Percentiles rank a stretch among this genome's conserved stretches.
These are phyloP conservation scores for Serilophus lunatus DNA, from an alignment of 2,113 vertebrate species.

Conservation along the genomic window DNA sequence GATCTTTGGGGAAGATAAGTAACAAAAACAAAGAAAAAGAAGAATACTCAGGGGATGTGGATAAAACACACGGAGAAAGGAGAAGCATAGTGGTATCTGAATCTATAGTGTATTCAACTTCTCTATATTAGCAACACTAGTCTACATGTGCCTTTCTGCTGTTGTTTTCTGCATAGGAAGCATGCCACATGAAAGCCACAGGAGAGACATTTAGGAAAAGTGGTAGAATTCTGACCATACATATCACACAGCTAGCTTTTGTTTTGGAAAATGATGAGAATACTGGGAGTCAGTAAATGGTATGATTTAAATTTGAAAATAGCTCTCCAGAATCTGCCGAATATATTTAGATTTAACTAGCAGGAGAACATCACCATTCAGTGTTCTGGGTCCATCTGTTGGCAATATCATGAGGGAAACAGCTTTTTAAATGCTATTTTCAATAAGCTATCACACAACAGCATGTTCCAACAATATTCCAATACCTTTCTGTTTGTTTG, in stretches of 20 bases:
- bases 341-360: constrained; percentile 67
- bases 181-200: neutral
- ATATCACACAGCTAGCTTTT: neutral
- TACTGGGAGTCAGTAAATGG: constrained; percentile 29
- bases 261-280: neutral
- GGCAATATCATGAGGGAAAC: constrained; percentile 70
- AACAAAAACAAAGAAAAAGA: neutral
- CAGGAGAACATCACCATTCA: constrained; percentile 66
- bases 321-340: constrained; percentile 36
- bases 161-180: neutral
- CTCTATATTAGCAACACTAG: neutral
- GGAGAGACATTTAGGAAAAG: neutral
- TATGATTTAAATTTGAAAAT: constrained; percentile 41
- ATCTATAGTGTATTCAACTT: neutral
- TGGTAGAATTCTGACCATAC: neutral
- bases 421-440: constrained; percentile 74
- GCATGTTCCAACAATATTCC: constrained; percentile 75
- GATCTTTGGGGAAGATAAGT: neutral
- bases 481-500: constrained; percentile 71
- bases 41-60: neutral
- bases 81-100: neutral
- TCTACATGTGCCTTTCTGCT: neutral
- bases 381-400: constrained; percentile 77
- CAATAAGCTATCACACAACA: constrained; percentile 74
- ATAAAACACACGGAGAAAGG: neutral